Conservation (phyloP, 2,797 vertebrate species). For the Alexandromys oeconomus region DNA sequence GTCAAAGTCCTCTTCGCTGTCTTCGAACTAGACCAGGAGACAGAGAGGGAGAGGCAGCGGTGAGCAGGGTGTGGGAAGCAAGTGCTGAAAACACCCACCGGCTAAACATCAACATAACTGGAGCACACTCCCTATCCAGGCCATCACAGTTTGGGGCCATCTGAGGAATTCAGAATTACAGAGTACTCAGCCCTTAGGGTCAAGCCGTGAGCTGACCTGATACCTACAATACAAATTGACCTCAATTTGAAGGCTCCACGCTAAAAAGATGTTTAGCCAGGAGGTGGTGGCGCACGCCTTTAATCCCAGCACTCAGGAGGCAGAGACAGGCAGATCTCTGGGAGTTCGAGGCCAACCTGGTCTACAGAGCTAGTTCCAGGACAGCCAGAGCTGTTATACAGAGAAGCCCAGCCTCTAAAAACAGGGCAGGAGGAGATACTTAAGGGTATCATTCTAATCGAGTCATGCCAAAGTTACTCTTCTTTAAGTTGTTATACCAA, state of each 20-base stretch:
- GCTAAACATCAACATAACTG: rapidly evolving
- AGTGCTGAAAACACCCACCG: rapidly evolving
- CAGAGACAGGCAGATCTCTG: too few species aligned
- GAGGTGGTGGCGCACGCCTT: too few species aligned
- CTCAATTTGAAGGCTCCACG: neutral
- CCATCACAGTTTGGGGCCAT: rapidly evolving
- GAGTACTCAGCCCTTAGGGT: too few species aligned
- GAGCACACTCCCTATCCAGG: rapidly evolving
- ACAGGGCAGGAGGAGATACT: neutral
- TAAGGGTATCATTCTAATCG: neutral
- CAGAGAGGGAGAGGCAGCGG: neutral
- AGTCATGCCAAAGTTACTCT: neutral
- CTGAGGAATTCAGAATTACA: neutral
- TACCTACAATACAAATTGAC: neutral
- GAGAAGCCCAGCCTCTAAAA: too few species aligned
- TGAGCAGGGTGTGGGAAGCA: neutral
- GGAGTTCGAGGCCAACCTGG: too few species aligned
- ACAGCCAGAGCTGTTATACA: too few species aligned
- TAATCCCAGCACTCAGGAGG: too few species aligned
- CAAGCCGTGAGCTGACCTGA: neutral
- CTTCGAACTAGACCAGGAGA: slow-evolving; percentile 92
- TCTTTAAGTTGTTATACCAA: neutral
- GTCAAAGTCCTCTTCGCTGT: slow-evolving; percentile 98
- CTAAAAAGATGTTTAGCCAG: too few species aligned
- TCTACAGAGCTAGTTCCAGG: too few species aligned